These are phyloP conservation scores for Nipponacmea schrenckii DNA, from an alignment of 2,888 invertebrate species.

Conservation along the genomic window DNA sequence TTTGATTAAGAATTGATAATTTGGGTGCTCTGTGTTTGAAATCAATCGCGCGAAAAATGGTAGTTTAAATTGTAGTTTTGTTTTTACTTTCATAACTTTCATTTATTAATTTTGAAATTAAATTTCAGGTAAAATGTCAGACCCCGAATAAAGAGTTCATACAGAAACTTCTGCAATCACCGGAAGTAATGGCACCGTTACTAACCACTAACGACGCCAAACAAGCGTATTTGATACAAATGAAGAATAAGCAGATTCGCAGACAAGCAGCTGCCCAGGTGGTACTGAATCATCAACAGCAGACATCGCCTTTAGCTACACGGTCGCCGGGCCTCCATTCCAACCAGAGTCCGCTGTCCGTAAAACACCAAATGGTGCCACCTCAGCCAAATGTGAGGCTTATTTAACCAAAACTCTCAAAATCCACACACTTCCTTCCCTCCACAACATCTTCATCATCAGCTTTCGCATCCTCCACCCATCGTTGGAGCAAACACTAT, in stretches of 20 bases:
- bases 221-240: not conserved
- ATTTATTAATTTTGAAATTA: not conserved
- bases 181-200: not conserved
- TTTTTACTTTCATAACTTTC: no score
- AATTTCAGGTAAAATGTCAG: not conserved
- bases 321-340: no score
- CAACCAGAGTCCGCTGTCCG: no score
- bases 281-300: no score
- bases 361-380: not conserved
- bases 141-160: not conserved
- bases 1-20: no score
- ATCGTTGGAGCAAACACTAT: not conserved
- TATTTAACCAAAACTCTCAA: not conserved
- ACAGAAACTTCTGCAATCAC: not conserved
- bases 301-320: no score
- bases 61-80: no score
- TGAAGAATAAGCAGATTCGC: not conserved
- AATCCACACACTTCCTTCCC: not conserved
- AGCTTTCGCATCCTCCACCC: not conserved
- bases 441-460: not conserved
- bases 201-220: not conserved
- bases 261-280: not conserved
- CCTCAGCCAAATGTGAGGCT: not conserved
- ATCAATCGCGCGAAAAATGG: no score
- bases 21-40: no score